phyloP scores from a whole-genome alignment of 35 echinoderm and acorn worm genomes.

The Strongylocentrotus purpuratus region DNA sequence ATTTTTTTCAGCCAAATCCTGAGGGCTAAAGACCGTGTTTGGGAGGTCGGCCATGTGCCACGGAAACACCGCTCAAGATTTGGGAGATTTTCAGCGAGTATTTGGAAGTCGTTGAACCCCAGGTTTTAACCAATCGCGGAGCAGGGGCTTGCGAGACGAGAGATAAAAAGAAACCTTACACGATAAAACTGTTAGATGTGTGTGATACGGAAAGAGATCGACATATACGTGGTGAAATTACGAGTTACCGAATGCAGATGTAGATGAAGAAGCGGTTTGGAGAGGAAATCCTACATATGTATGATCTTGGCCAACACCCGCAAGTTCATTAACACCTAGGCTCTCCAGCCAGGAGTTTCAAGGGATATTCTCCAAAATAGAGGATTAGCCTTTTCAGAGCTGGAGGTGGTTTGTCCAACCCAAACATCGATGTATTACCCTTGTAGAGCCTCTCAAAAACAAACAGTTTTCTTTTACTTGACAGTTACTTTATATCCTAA shows the following conservation, averaged over 20 bases:
- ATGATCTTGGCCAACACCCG: constrained; percentile 8
- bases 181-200: not conserved
- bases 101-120: not conserved
- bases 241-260: not conserved
- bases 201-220: not conserved
- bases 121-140: not conserved
- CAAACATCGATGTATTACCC: too few species aligned
- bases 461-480: not conserved
- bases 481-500: not conserved
- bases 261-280: not conserved
- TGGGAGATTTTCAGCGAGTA: not conserved
- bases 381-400: not conserved
- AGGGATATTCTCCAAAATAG: not conserved
- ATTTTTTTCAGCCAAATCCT: not conserved
- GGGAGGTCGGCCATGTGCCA: not conserved
- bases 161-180: not conserved
- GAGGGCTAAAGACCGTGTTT: not conserved
- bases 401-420: not conserved
- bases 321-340: constrained; percentile 9
- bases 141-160: not conserved
- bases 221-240: not conserved
- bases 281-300: constrained; percentile 10
- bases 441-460: not conserved
- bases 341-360: not conserved
- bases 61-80: not conserved